Evolutionary conservation across 2,888 invertebrate species (phyloP).

Genomic region (Synergus umbraculus): DNA sequence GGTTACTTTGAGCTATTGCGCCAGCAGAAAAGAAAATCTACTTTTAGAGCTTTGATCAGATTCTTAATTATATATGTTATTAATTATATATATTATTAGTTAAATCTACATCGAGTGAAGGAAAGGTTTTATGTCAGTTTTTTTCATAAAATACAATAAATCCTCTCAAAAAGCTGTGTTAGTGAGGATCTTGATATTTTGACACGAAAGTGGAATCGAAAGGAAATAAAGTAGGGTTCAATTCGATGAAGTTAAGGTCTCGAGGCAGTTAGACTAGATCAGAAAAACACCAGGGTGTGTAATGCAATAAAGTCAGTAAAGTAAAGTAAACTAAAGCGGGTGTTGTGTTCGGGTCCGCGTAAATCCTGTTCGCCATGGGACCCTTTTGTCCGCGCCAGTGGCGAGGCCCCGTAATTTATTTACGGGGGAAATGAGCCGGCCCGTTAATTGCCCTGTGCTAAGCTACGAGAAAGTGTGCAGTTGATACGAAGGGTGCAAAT

Average conservation of each 20-base stretch:
- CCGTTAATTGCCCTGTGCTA: conserved; percentile 72
- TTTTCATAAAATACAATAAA: no score
- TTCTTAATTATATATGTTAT: background rate
- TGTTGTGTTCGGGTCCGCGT: conserved; percentile 62
- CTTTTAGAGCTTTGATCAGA: background rate
- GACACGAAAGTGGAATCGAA: background rate
- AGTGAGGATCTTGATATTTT: background rate
- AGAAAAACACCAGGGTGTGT: conserved; percentile 68
- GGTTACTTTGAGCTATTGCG: conserved; percentile 28
- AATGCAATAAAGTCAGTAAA: conserved; percentile 70
- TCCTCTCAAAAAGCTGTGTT: no score
- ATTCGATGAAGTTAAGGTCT: conserved; percentile 48
- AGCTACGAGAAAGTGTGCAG: conserved; percentile 69
- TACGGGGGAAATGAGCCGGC: conserved; percentile 62
- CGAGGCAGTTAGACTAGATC: conserved; percentile 45
- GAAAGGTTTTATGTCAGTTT: background rate
- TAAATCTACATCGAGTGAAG: background rate
- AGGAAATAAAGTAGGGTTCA: conserved; percentile 34
- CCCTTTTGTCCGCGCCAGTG: conserved; percentile 53
- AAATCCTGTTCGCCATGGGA: conserved; percentile 67
- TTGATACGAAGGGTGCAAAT: conserved; percentile 55
- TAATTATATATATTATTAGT: no score
- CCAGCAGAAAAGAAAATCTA: background rate
- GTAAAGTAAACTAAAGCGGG: conserved; percentile 26
- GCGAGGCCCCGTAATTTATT: conserved; percentile 66